Conservation (phyloP, 2,888 invertebrate genomes). For the Xestia c-nigrum region DNA sequence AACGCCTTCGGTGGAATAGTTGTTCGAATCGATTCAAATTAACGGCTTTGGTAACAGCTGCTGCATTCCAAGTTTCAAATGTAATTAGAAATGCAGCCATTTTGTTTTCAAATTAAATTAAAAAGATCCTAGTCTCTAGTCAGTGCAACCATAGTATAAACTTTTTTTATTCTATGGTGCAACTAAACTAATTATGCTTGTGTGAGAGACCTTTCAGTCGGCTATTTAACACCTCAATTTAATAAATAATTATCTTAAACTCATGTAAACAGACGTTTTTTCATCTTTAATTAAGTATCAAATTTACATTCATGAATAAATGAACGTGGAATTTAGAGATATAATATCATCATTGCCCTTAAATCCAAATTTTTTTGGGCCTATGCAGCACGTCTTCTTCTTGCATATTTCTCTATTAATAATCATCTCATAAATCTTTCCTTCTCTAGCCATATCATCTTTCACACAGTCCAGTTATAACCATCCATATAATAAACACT, state of each 20-base stretch:
- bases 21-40: slow-evolving; percentile 2
- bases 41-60: slow-evolving; percentile 11
- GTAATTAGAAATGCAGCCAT: slow-evolving; percentile 29
- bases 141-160: too few species aligned
- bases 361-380: neutral
- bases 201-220: slow-evolving; percentile 4
- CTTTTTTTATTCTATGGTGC: too few species aligned
- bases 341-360: neutral
- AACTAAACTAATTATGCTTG: slow-evolving; percentile 33
- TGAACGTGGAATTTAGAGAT: neutral
- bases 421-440: neutral
- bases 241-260: slow-evolving; percentile 2
- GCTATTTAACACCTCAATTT: slow-evolving; percentile 17
- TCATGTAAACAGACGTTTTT: neutral
- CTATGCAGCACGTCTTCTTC: neutral
- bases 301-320: slow-evolving; percentile 6
- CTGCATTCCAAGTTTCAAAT: slow-evolving; percentile 38
- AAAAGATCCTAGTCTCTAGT: slow-evolving; percentile 19
- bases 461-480: neutral
- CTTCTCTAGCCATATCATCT: neutral
- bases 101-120: slow-evolving; percentile 37
- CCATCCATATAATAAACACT: neutral
- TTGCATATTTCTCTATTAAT: neutral
- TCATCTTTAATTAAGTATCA: too few species aligned
- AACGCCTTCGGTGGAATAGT: neutral